Evolutionary conservation across 2,797 vertebrate species (phyloP).

Genomic region (Trachurus trachurus): DNA sequence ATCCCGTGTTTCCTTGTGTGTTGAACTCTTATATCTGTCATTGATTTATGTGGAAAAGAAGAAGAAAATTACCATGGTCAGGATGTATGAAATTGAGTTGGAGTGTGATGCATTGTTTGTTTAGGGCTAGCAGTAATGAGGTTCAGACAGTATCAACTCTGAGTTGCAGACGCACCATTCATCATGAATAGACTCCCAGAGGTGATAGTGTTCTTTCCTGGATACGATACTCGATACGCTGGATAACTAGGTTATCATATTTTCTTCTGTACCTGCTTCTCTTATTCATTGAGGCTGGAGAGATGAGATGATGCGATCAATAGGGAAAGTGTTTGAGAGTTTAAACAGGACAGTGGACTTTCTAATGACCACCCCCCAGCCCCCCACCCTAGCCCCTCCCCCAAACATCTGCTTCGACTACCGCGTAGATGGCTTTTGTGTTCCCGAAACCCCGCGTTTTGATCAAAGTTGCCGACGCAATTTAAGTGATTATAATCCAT

Average conservation of each 20-base stretch:
- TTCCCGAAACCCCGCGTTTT: slow-evolving; percentile 63
- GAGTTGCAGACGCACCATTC: slow-evolving; percentile 74
- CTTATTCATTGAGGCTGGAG: slow-evolving; percentile 39
- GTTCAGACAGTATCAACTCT: slow-evolving; percentile 79
- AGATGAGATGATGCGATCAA: slow-evolving; percentile 47
- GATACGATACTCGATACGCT: slow-evolving; percentile 58
- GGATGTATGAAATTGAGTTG: slow-evolving; percentile 84
- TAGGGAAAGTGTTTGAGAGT: slow-evolving; percentile 24
- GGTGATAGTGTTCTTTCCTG: slow-evolving; percentile 69
- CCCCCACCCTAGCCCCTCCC: neutral
- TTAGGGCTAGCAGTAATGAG: slow-evolving; percentile 79
- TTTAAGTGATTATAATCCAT: slow-evolving; percentile 80
- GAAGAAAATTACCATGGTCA: slow-evolving; percentile 77
- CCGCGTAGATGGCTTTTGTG: slow-evolving; percentile 50
- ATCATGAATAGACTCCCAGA: slow-evolving; percentile 75
- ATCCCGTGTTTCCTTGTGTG: slow-evolving; percentile 43
- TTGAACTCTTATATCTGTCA: slow-evolving; percentile 68
- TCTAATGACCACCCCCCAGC: neutral
- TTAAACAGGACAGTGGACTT: slow-evolving; percentile 25
- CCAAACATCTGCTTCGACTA: slow-evolving; percentile 39
- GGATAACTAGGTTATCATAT: slow-evolving; percentile 74
- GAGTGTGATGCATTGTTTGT: slow-evolving; percentile 84
- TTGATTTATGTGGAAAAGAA: slow-evolving; percentile 81
- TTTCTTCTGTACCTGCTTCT: slow-evolving; percentile 54
- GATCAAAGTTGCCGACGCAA: slow-evolving; percentile 75